These are phyloP conservation scores for Ammodytes marinus DNA, from an alignment of 2,113 vertebrate species.

Conservation along the genomic window DNA sequence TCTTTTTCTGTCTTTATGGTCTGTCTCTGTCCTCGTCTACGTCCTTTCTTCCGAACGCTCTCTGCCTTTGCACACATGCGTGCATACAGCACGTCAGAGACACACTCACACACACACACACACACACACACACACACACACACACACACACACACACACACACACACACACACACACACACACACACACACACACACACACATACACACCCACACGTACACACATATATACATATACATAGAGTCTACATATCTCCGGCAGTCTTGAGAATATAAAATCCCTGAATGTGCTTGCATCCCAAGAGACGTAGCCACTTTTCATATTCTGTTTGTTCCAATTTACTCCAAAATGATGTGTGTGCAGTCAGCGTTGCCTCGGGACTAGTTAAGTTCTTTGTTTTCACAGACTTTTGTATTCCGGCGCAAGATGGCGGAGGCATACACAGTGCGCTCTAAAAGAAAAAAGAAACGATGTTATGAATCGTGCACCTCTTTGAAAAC, in stretches of 20 bases:
- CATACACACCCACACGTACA: conserved; percentile 25
- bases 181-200: conserved; percentile 11
- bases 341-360: conserved; percentile 77
- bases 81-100: no score
- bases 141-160: conserved; percentile 18
- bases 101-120: conserved; percentile 2
- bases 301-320: conserved; percentile 77
- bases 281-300: conserved; percentile 64
- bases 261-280: conserved; percentile 76
- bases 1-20: conserved; percentile 33
- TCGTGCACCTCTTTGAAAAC: conserved; percentile 50
- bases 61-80: conserved; percentile 7
- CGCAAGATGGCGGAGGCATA: conserved; percentile 62
- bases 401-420: conserved; percentile 63
- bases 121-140: conserved; percentile 16
- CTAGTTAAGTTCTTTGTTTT: conserved; percentile 72
- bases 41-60: conserved; percentile 64
- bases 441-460: conserved; percentile 56
- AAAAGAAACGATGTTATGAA: conserved; percentile 35
- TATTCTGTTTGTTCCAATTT: conserved; percentile 84
- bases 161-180: not conserved
- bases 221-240: conserved; percentile 11
- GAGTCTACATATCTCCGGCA: conserved; percentile 62
- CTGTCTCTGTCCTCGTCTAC: conserved; percentile 60
- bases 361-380: conserved; percentile 72